These are phyloP conservation scores for Heliangelus exortis DNA, from an alignment of 2,797 vertebrate species.

Conservation along the genomic window DNA sequence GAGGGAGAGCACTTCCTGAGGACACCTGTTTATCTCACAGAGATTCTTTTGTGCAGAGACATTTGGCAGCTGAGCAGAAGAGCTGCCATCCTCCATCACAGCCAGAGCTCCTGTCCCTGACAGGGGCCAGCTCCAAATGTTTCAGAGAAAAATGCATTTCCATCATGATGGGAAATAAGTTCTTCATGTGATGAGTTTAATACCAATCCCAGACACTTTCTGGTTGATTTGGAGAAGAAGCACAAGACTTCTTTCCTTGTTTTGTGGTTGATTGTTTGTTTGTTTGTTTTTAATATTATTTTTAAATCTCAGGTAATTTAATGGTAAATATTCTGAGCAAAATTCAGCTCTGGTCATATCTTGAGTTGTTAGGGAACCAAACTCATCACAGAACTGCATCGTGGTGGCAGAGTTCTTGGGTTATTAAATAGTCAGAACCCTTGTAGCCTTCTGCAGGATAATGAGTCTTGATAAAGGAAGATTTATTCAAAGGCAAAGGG, in stretches of 20 bases:
- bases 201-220: background rate
- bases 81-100: conserved; percentile 2
- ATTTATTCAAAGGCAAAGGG: background rate
- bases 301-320: background rate
- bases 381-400: background rate
- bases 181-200: background rate
- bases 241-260: background rate
- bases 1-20: conserved; percentile 4
- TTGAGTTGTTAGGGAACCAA: background rate
- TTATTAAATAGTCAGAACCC: background rate
- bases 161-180: background rate
- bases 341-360: background rate
- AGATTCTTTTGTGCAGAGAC: background rate
- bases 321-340: background rate
- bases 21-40: background rate
- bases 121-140: background rate
- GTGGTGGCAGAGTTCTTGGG: background rate
- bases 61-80: conserved; percentile 20
- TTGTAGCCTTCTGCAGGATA: background rate
- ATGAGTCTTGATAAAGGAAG: background rate
- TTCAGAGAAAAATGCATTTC: background rate
- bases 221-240: background rate
- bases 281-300: background rate
- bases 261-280: background rate
- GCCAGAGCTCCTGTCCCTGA: background rate